Percentiles rank a stretch among this genome's conserved stretches.
These are phyloP conservation scores for Sepioteuthis lessoniana DNA, from an alignment of 2,888 invertebrate species.

Conservation along the genomic window DNA sequence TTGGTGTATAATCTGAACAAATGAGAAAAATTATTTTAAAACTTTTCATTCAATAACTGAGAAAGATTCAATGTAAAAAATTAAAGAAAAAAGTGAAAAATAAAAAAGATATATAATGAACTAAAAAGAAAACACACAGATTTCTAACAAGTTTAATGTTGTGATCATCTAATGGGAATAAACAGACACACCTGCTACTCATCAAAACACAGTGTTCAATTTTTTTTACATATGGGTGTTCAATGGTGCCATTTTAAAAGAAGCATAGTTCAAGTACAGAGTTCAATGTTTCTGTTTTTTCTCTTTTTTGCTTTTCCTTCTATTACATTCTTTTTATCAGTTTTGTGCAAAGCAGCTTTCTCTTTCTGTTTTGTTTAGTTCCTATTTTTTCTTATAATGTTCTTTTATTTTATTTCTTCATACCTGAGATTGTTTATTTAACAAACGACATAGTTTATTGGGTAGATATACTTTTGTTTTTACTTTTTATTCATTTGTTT, in stretches of 20 bases:
- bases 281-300: not conserved
- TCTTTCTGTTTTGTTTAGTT: not conserved
- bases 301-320: not conserved
- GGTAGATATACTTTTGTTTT: not conserved
- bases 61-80: not conserved
- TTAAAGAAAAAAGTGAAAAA: not conserved
- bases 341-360: not conserved
- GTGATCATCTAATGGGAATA: constrained; percentile 18
- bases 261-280: not conserved
- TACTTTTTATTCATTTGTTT: not conserved
- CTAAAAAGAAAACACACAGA: not conserved
- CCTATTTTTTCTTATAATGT: not conserved
- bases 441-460: not conserved
- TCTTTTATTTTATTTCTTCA: not conserved
- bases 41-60: not conserved
- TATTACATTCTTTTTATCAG: not conserved
- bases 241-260: not conserved
- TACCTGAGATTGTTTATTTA: not conserved
- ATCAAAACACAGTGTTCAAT: not conserved
- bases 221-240: not conserved
- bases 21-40: not conserved
- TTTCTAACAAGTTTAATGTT: not conserved
- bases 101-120: not conserved
- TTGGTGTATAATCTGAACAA: not conserved
- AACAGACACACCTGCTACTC: constrained; percentile 9